Base-by-base conservation (phyloP, 2,888 invertebrate genomes). In the Agrilus cyanescens region DNA sequence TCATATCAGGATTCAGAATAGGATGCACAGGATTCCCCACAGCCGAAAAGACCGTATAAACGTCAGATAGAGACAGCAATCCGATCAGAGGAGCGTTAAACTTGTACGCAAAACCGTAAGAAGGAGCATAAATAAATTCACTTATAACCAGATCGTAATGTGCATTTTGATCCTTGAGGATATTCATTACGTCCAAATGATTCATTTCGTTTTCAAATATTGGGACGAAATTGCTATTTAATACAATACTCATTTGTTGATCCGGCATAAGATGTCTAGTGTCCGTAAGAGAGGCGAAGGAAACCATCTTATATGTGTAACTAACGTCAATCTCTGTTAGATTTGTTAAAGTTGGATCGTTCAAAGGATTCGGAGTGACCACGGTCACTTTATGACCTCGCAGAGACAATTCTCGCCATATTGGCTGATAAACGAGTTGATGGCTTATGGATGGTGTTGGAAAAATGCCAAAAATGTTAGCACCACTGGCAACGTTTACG, bases 331-430 rank as follows among this genome's bases (percentile, higher is more conserved):
- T 60, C 55, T 62, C 61, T 1, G 58, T 61, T 15, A 62, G 41
- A 44, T 62, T 62, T 4, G 47, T 47, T 37, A 62, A 46, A 1
- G 45, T 37, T 1, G 53, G 46, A 40, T 61, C 58, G 15, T 56
- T 58, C 14, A 62, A 43, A 12, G 61, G 62, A 48, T 53, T 49
- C 2, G 61, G 56, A 3, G 63, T 58, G n/a, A 64, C 44, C 5
- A 61, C 50, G 4, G 62, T 61, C 7, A 65, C 50, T 38, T 63
- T 46, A 44, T 65, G 64, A 31, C 63, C 63, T 38, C 59, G 43
- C 31, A 44, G 31, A 4, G 54, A 52, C 14, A 61, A 39, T 46
- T 55, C 57, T 38, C 42, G 50, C 56, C 56, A 57, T 41, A 60
- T 47, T 37, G 55, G 52, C 40, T 52, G 51, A 35, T 52, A 59